phyloP scores from a whole-genome alignment of 2,113 vertebrate genomes.

The Oceanites oceanicus region DNA sequence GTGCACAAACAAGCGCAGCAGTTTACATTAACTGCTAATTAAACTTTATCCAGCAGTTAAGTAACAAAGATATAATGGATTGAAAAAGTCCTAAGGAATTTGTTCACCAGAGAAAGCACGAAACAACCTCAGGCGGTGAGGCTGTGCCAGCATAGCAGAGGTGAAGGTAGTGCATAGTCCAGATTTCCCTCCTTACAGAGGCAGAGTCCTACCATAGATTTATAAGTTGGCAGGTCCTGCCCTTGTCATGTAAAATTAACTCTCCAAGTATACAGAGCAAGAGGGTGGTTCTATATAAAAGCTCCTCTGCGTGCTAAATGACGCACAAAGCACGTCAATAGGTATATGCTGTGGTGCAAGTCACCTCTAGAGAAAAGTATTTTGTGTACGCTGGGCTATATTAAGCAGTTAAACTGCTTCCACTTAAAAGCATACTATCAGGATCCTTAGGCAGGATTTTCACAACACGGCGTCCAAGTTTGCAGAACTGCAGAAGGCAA shows the following conservation, averaged over 20 bases:
- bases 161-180: rapidly evolving
- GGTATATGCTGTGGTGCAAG: background rate
- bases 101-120: background rate
- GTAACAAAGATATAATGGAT: background rate
- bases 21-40: background rate
- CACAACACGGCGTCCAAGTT: background rate
- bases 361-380: background rate
- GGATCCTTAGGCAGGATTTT: background rate
- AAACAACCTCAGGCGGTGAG: background rate
- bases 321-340: too few species aligned
- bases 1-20: background rate
- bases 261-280: background rate
- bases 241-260: background rate
- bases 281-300: background rate
- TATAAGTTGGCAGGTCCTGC: background rate
- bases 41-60: background rate
- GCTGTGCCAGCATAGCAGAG: background rate
- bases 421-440: rapidly evolving
- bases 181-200: background rate
- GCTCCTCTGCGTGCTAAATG: background rate
- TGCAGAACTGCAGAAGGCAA: background rate
- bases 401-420: background rate
- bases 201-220: background rate
- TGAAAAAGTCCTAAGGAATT: background rate
- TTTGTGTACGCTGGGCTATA: rapidly evolving